These are phyloP conservation scores for Phyllotreta striolata DNA, from an alignment of 2,888 invertebrate species.

Conservation along the genomic window DNA sequence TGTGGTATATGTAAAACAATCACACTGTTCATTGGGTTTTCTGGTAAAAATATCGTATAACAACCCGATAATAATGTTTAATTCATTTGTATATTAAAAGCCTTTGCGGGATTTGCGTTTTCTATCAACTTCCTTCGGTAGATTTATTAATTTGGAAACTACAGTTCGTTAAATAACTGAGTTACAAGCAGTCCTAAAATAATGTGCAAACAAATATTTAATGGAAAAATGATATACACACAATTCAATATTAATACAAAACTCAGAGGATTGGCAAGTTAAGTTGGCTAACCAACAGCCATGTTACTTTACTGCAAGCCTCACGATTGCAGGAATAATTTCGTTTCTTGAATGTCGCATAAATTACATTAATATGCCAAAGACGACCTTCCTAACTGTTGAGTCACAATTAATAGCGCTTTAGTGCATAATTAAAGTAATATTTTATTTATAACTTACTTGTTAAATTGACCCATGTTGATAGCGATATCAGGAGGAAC, in stretches of 20 bases:
- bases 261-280: slow-evolving; percentile 14
- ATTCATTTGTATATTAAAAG: too few species aligned
- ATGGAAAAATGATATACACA: neutral
- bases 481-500: slow-evolving; percentile 50
- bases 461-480: slow-evolving; percentile 51
- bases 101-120: too few species aligned
- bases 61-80: too few species aligned
- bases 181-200: too few species aligned
- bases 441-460: slow-evolving; percentile 46
- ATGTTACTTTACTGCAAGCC: neutral
- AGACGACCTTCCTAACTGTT: slow-evolving; percentile 19
- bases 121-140: too few species aligned
- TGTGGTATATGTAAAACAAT: slow-evolving; percentile 16
- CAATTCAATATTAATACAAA: slow-evolving; percentile 1
- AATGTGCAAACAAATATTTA: too few species aligned
- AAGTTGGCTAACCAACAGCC: slow-evolving; percentile 11
- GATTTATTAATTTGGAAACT: neutral
- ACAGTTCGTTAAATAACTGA: too few species aligned
- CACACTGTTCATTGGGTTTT: slow-evolving; percentile 6
- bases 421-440: slow-evolving; percentile 6
- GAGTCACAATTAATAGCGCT: slow-evolving; percentile 18
- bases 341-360: slow-evolving; percentile 12
- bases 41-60: too few species aligned
- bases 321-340: slow-evolving; percentile 17
- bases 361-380: slow-evolving; percentile 17